Evolutionary conservation across 2,888 invertebrate species (phyloP), one percentile per base, ranked within the genome.

Genomic region (Cataglyphis albicans): DNA sequence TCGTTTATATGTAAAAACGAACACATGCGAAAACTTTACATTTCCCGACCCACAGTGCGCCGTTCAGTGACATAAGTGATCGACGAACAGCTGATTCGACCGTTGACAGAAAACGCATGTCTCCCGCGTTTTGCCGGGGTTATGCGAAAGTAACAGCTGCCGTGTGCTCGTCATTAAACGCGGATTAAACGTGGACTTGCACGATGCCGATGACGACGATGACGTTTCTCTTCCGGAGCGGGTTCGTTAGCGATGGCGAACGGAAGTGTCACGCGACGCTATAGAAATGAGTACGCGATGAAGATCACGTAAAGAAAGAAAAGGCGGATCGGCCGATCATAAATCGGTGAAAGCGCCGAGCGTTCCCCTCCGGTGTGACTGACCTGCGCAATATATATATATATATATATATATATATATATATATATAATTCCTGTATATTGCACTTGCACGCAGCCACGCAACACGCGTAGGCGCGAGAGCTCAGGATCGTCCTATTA

Each of bases 311-410:
- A 70, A 12, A 21, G 29, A 57, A 68, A 73, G 55, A 80, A 81
- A 52, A 63, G 25, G 65, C 55, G 55, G 61, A 72, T 83, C 68
- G 72, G 76, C 38, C 6, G 41, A 67, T 86, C 82, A 85, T 86
- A 75, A 87, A 87, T 89, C 86, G 87, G 88, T 87, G 87, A 88
- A 90, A 90, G 89, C 85, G 76, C 65, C 67, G 65, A 76, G 41
- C 61, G 41, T 72, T 68, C 61, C 52, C 44, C 44, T 55, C 38
- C 80, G 87, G 84, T 86, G 90, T 75, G 78, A 90, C 90, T 91
- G 90, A 91, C 89, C 91, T 86, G 89, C 87, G 87, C 89, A 90
- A 91, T 63, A 44, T 25, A 25, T 25, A 25, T 25, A 25, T 25
- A 25, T 25, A 25, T 25, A 25, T 25, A 91, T 63, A 44, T 25